phyloP scores from a whole-genome alignment of 2,797 vertebrate species.

The Lacerta viridis region DNA sequence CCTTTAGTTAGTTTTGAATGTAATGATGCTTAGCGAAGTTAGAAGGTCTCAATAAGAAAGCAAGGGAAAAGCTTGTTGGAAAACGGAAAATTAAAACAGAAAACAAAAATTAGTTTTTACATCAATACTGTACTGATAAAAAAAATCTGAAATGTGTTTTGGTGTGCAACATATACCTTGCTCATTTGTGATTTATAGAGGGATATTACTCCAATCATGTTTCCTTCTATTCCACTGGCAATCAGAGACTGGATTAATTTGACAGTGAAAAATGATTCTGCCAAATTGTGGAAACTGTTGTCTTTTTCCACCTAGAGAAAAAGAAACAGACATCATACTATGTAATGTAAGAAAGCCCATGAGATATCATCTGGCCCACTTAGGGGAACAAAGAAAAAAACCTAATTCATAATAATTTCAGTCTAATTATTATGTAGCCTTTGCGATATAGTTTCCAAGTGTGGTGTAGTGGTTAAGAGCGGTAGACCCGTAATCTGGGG shows the following conservation, averaged over 20 bases:
- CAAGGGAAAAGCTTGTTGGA: not conserved
- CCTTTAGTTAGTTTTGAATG: not conserved
- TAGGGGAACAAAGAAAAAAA: not conserved
- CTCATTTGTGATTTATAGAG: slow-evolving; percentile 85
- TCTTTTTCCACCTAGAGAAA: slow-evolving; percentile 77
- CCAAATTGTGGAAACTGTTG: slow-evolving; percentile 84
- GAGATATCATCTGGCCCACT: not conserved
- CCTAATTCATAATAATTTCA: not conserved
- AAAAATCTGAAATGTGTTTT: accelerated
- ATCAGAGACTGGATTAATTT: slow-evolving; percentile 83
- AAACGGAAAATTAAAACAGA: not conserved
- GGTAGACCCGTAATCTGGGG: no score
- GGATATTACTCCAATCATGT: slow-evolving; percentile 82
- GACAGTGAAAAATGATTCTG: slow-evolving; percentile 81
- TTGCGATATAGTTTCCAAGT: not conserved
- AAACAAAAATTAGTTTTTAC: not conserved
- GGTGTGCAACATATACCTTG: slow-evolving; percentile 74
- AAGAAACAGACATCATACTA: slow-evolving; percentile 40
- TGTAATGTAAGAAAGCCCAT: slow-evolving; percentile 38
- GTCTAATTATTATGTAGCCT: not conserved
- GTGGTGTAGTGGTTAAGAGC: no score
- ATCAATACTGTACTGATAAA: slow-evolving; percentile 16
- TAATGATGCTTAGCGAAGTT: not conserved
- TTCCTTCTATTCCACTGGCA: slow-evolving; percentile 77
- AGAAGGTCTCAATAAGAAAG: not conserved